Base-by-base conservation (phyloP, 2,797 vertebrate genomes). In the Carapus acus region DNA sequence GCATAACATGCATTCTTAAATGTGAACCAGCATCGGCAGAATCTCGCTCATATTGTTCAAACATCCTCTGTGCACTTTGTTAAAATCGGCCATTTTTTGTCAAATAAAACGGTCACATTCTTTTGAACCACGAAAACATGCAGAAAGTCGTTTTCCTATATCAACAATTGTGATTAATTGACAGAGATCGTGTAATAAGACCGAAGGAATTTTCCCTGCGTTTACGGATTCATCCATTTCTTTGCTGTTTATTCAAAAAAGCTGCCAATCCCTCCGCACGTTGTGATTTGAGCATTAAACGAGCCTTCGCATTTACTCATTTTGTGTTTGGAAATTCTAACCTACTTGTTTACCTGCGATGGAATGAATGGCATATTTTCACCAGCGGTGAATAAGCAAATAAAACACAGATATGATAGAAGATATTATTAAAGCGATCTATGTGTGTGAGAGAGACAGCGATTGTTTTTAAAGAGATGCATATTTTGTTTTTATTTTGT, bases 281-380 rank as follows among this genome's bases (percentile, higher is more conserved):
- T 6, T 41, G 44, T 68, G 42, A 47, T n/a, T n/a, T n/a, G n/a
- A n/a, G n/a, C n/a, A n/a, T n/a, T n/a, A n/a, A n/a, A n/a, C n/a
- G n/a, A n/a, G n/a, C n/a, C n/a, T n/a, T n/a, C n/a, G n/a, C n/a
- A n/a, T n/a, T n/a, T n/a, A n/a, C n/a, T n/a, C n/a, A n/a, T n/a
- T n/a, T n/a, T n/a, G n/a, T n/a, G n/a, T n/a, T n/a, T n/a, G n/a
- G n/a, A n/a, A n/a, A n/a, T n/a, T n/a, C n/a, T n/a, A n/a, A n/a
- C n/a, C n/a, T n/a, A n/a, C n/a, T n/a, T n/a, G 18, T 61, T 43
- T 24, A 16, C 15, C 11, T 15, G 11, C 15, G 13, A 27, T 27
- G 24, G 46, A 62, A 60, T 57, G 38, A 69, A 54, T 58, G 65
- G 50, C 59, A 67, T 22, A 61, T 64, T 67, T 62, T 66, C 49